Percentiles rank a stretch among this genome's conserved stretches.
phyloP scores from a whole-genome alignment of 2,888 invertebrate genomes.

The Hirtodrosophila trivittata region DNA sequence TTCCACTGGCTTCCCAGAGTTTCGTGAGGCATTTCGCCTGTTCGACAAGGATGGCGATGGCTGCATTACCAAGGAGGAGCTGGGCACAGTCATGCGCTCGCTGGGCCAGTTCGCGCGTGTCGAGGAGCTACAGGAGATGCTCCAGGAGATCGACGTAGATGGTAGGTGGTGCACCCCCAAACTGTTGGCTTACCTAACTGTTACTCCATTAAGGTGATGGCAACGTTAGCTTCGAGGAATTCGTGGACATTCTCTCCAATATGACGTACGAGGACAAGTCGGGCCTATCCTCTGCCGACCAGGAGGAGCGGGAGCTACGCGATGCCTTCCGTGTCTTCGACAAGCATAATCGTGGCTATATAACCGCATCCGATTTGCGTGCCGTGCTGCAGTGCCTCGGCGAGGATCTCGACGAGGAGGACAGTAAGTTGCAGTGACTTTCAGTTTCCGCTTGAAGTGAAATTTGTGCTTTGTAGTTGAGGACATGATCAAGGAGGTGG shows the following conservation, averaged over 20 bases:
- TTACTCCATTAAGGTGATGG: no score
- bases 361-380: constrained; percentile 93
- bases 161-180: no score
- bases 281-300: constrained; percentile 87
- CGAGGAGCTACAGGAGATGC: constrained; percentile 93
- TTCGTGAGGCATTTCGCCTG: constrained; percentile 92
- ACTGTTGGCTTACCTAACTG: no score
- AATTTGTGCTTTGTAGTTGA: no score
- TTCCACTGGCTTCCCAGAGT: constrained; percentile 85
- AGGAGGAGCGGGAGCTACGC: constrained; percentile 92
- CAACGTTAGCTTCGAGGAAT: constrained; percentile 94
- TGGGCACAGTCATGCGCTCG: constrained; percentile 93
- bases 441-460: no score
- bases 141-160: constrained; percentile 92
- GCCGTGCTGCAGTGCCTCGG: constrained; percentile 95
- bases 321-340: constrained; percentile 96
- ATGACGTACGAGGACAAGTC: constrained; percentile 88
- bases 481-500: constrained; percentile 98
- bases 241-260: constrained; percentile 92
- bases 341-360: constrained; percentile 95
- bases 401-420: constrained; percentile 94
- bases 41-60: constrained; percentile 96
- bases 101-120: constrained; percentile 94
- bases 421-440: constrained; percentile 87
- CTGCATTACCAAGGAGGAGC: constrained; percentile 93